Evolutionary conservation across 1,140 invertebrate genomes (phyloP).

Genomic region (Drosophila lowei): DNA sequence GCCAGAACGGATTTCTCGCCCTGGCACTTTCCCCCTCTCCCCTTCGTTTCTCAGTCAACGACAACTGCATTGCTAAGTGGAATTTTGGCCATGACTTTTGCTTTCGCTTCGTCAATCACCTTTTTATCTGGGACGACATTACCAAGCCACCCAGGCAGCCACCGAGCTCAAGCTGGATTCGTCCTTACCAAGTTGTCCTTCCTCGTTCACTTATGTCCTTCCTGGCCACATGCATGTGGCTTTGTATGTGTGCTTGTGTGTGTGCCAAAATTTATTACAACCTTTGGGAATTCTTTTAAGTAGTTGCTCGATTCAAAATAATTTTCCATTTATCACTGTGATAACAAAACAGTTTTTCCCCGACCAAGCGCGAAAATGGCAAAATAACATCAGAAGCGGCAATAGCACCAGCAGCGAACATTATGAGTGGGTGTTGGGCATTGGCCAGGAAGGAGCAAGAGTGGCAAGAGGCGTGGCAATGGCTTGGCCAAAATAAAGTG

Average conservation of each 20-base stretch:
- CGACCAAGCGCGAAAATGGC: conserved; percentile 70
- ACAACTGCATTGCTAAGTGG: conserved; percentile 74
- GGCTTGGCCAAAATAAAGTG: conserved; percentile 71
- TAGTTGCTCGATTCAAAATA: conserved; percentile 82
- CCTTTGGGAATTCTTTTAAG: conserved; percentile 82
- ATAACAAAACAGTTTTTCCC: conserved; percentile 78
- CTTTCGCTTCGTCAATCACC: conserved; percentile 78
- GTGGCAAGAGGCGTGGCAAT: conserved; percentile 54
- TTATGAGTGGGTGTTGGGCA: conserved; percentile 52
- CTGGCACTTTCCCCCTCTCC: not conserved
- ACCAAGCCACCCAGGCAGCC: conserved; percentile 50
- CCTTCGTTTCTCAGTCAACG: conserved; percentile 23
- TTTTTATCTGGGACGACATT: conserved; percentile 77
- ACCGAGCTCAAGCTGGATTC: conserved; percentile 56
- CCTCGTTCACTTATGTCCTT: conserved; percentile 53
- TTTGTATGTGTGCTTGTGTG: conserved; percentile 22
- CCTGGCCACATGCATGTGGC: conserved; percentile 5
- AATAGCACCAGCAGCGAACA: conserved; percentile 26
- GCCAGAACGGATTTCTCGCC: conserved; percentile 27
- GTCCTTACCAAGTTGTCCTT: conserved; percentile 46
- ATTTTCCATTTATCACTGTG: conserved; percentile 82
- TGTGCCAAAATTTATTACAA: conserved; percentile 76
- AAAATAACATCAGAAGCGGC: conserved; percentile 66
- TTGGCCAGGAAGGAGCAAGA: not conserved
- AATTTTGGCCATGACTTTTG: conserved; percentile 78